Percentiles rank a stretch among this genome's conserved stretches.
Conservation (phyloP, 2,797 vertebrate genomes). For the Tokudaia tokunoshimensis region DNA sequence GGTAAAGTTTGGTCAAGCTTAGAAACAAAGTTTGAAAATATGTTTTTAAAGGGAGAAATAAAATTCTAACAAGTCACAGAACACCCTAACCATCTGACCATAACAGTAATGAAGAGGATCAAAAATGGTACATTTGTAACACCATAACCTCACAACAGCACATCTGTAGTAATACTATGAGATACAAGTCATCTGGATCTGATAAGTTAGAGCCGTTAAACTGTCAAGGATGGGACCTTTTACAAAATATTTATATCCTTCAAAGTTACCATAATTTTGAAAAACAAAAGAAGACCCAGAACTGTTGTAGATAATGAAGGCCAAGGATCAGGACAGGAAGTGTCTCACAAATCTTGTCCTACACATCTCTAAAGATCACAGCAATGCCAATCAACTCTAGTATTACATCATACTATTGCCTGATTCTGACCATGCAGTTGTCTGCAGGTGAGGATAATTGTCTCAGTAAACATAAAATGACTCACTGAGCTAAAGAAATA, state of each 20-base stretch:
- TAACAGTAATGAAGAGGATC: not conserved
- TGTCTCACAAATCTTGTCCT: not conserved
- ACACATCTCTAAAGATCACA: not conserved
- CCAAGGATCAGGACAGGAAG: not conserved
- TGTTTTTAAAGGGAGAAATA: not conserved
- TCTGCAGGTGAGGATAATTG: not conserved
- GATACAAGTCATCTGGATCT: not conserved
- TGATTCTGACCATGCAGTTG: not conserved
- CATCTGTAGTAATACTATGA: not conserved
- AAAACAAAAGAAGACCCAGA: not conserved
- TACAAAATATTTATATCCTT: not conserved
- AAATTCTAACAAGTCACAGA: not conserved
- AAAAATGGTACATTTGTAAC: not conserved
- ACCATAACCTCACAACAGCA: not conserved
- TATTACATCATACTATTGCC: not conserved
- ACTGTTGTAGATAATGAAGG: not conserved
- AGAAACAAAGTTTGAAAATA: not conserved
- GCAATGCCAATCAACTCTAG: not conserved
- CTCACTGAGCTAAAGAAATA: not conserved
- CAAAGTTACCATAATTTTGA: not conserved
- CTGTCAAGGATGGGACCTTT: not conserved
- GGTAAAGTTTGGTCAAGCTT: not conserved
- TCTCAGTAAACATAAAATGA: not conserved
- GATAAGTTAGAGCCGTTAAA: not conserved
- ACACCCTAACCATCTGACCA: not conserved